Evolutionary conservation across 2,797 vertebrate species (phyloP), one percentile per base, ranked within the genome.

Genomic region (Coccyzus lansbergi): DNA sequence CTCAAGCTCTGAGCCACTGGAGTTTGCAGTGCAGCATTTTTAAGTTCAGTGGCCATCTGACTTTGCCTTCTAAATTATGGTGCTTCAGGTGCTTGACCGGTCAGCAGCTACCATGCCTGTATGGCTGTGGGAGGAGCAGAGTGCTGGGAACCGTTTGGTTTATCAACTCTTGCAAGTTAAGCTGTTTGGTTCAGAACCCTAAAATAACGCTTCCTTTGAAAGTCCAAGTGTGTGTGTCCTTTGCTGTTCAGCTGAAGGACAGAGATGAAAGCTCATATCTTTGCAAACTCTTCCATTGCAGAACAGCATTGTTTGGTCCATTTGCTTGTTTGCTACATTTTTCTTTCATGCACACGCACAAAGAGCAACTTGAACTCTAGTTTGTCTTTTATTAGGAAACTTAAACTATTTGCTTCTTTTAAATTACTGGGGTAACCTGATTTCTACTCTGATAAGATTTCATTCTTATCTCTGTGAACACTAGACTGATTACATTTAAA

Each of bases 81-180:
- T 51, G 40, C 24, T 42, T 22, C 21, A 4, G 60, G 42, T 29
- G 33, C 58, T 38, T 36, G 71, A 13, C 1, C 0, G 0, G 24
- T 16, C 2, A 6, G 70, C 20, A 40, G 48, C 16, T 60, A 28
- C 63, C 29, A 42, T 7, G 18, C 29, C 38, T 7, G 3, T 6
- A 0, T 0, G 5, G 18, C 65, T 6, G 10, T 8, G 59, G 83
- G 42, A 48, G 58, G 25, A 68, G 20, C 29, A 9, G 69, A 0
- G 26, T 64, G 51, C 42, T 58, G 70, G 86, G 59, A 70, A 6
- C 29, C 6, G 59, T 55, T 48, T 20, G 11, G 26, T 0, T 70
- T 55, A 46, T 33, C 75, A 19, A 1, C 38, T 77, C 0, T 17
- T 34, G 34, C n/a, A 15, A 8, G 5, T 31, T 34, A 51, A 48